Evolutionary conservation across 2,888 invertebrate species (phyloP).

Genomic region (Agrochola lota): DNA sequence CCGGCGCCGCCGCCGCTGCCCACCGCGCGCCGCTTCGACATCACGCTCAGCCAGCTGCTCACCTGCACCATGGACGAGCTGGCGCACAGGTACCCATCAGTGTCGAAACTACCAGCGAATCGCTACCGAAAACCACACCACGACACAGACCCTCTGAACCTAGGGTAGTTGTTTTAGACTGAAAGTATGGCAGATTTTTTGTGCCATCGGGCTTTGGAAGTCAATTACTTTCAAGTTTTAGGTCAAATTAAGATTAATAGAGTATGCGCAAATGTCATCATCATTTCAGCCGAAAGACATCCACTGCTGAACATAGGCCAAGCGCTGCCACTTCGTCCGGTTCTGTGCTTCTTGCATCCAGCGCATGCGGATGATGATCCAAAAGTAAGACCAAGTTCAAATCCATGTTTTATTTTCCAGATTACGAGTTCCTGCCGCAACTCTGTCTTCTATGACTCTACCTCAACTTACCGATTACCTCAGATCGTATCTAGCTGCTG

Average conservation of each 20-base stretch:
- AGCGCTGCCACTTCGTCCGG: no score
- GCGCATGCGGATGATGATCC: no score
- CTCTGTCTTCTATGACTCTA: conserved; percentile 96
- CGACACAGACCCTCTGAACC: no score
- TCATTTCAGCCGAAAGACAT: no score
- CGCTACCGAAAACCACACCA: neutral
- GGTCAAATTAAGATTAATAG: no score
- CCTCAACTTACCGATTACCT: conserved; percentile 96
- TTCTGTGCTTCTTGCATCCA: no score
- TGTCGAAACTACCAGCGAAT: neutral
- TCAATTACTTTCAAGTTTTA: neutral
- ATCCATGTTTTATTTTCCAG: conserved; percentile 79
- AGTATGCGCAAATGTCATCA: no score
- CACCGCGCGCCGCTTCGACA: conserved; percentile 91
- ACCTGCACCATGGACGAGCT: conserved; percentile 95
- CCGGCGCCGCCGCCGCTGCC: conserved; percentile 91
- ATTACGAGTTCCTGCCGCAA: conserved; percentile 92
- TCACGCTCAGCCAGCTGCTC: conserved; percentile 95
- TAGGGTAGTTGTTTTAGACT: no score
- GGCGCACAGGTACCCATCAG: conserved; percentile 89
- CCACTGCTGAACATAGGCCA: no score
- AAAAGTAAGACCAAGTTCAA: neutral
- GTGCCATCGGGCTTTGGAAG: no score
- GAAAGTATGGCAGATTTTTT: no score
- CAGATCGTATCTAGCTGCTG: conserved; percentile 89